Evolutionary conservation across 2,797 vertebrate genomes (phyloP).

Genomic region (Borostomias antarcticus): DNA sequence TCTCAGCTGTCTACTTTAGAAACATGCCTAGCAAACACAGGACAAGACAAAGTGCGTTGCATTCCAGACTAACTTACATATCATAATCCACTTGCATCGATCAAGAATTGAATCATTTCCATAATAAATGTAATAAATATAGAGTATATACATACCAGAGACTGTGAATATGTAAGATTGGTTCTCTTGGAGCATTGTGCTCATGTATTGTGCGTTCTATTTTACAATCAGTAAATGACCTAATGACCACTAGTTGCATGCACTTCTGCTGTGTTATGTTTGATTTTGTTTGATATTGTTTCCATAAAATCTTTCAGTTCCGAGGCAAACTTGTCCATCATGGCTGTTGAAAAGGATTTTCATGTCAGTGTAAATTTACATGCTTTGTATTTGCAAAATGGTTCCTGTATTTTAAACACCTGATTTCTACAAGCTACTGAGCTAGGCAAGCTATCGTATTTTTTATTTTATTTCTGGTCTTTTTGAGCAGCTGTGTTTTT

Average conservation of each 20-base stretch:
- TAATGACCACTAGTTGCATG: conserved; percentile 82
- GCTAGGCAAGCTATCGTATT: conserved; percentile 41
- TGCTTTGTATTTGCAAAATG: conserved; percentile 39
- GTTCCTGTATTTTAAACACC: conserved; percentile 38
- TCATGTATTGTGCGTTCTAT: conserved; percentile 74
- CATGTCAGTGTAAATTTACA: conserved; percentile 32
- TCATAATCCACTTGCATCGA: conserved; percentile 62
- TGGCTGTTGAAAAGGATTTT: conserved; percentile 35
- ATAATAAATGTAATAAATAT: conserved; percentile 76
- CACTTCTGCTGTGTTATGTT: conserved; percentile 74
- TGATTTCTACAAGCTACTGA: conserved; percentile 50
- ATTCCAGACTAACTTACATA: conserved; percentile 62
- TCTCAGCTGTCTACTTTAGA: conserved; percentile 64
- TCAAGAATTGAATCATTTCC: conserved; percentile 65
- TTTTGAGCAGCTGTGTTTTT: conserved; percentile 16
- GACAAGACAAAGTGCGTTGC: conserved; percentile 50
- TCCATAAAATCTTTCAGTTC: conserved; percentile 38
- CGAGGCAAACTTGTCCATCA: conserved; percentile 28
- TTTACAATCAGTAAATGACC: conserved; percentile 71
- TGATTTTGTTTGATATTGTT: conserved; percentile 39
- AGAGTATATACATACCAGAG: conserved; percentile 80
- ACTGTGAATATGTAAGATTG: conserved; percentile 80
- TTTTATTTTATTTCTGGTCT: conserved; percentile 35
- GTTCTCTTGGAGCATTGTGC: conserved; percentile 70
- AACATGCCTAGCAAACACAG: conserved; percentile 52